phyloP scores from a whole-genome alignment of 2,797 vertebrate species.

The Tachyglossus aculeatus region DNA sequence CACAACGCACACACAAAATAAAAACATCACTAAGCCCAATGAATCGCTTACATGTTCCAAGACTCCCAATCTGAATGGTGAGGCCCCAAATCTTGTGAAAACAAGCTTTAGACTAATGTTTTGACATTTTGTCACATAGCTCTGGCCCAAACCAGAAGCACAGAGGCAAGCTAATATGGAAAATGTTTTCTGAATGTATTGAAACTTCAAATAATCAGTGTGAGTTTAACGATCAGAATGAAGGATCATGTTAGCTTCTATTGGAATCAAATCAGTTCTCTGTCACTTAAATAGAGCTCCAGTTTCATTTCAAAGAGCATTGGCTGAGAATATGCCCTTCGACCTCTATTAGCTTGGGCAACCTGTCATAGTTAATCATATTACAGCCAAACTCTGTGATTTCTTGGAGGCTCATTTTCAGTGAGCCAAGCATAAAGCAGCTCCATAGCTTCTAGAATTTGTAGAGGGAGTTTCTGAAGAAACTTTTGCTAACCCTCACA shows the following conservation, averaged over 20 bases:
- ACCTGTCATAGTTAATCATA: not conserved
- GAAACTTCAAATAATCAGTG: not conserved
- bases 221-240: not conserved
- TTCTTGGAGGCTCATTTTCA: too few species aligned
- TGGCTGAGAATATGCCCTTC: too few species aligned
- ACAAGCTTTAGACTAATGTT: too few species aligned
- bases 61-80: not conserved
- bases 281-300: not conserved
- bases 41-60: not conserved
- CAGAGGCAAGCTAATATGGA: not conserved
- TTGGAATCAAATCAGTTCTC: not conserved
- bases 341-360: too few species aligned
- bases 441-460: not conserved
- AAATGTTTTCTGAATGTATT: not conserved
- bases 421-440: not conserved
- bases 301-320: too few species aligned
- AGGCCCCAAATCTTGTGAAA: not conserved
- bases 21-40: not conserved
- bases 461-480: not conserved
- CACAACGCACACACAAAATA: too few species aligned
- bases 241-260: not conserved
- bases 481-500: too few species aligned
- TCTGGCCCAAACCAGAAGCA: not conserved
- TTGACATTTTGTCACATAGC: not conserved
- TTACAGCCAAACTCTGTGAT: too few species aligned